Percentiles rank a stretch among this genome's conserved stretches.
These are phyloP conservation scores for Pantherophis guttatus DNA, from an alignment of 2,113 vertebrate genomes.

Conservation along the genomic window DNA sequence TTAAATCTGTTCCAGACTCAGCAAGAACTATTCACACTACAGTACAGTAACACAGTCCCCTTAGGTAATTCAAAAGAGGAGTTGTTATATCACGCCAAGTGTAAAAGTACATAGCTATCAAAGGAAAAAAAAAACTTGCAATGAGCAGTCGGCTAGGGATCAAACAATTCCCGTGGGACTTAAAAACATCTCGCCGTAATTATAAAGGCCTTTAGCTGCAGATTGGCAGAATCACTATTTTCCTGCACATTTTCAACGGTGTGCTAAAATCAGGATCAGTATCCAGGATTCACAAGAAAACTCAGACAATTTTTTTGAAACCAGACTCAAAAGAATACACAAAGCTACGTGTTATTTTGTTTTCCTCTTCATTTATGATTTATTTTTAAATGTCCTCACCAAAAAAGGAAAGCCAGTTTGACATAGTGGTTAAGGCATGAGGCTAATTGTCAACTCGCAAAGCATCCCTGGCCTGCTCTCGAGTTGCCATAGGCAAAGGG, in stretches of 20 bases:
- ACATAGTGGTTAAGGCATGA: neutral
- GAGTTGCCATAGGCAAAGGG: too few relatives aligned
- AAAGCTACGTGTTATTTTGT: neutral
- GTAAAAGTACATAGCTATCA: neutral
- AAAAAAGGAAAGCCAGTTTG: neutral
- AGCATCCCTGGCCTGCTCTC: too few relatives aligned
- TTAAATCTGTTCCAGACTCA: conserved; percentile 21
- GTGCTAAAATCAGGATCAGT: neutral
- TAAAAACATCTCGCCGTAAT: neutral
- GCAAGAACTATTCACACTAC: conserved; percentile 4
- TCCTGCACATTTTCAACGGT: neutral
- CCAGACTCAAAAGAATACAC: neutral
- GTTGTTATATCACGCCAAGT: neutral
- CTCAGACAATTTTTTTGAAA: neutral
- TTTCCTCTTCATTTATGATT: neutral
- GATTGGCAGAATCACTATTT: neutral
- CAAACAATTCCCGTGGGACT: neutral
- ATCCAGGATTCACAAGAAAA: neutral
- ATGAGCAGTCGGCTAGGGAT: neutral
- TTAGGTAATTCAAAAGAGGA: fast-evolving
- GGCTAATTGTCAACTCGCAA: neutral
- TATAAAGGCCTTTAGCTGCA: neutral
- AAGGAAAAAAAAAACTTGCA: neutral
- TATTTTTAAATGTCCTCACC: neutral
- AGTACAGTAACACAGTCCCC: fast-evolving